A percentile compares a stretch with the other conserved stretches of the same genome.
These are phyloP conservation scores for Maconellicoccus hirsutus DNA, from an alignment of 1,140 invertebrate genomes.

Conservation along the genomic window DNA sequence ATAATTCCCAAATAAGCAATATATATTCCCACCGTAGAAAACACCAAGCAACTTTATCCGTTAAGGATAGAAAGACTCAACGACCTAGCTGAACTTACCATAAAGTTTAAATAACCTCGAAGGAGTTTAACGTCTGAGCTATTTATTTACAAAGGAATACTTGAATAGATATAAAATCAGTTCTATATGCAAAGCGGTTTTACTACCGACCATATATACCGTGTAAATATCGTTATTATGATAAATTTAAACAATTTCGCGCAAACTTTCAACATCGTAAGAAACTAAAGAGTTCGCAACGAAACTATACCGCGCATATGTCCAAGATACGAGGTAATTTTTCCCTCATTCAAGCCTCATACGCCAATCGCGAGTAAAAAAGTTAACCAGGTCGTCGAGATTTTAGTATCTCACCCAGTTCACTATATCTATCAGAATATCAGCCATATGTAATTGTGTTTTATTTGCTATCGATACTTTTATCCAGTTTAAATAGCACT, in stretches of 20 bases:
- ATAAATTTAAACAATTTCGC: background rate
- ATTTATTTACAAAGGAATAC: slow-evolving; percentile 10
- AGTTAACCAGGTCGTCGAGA: no score
- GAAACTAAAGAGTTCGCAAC: background rate
- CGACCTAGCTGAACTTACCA: slow-evolving; percentile 1
- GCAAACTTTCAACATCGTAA: background rate
- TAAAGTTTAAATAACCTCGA: slow-evolving; percentile 9
- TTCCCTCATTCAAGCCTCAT: no score
- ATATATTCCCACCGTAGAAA: slow-evolving; percentile 2
- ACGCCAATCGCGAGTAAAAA: no score
- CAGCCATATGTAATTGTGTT: no score
- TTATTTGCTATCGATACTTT: no score
- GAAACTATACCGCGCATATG: background rate
- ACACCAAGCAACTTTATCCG: background rate
- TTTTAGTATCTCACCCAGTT: no score
- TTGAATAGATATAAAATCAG: slow-evolving; percentile 9
- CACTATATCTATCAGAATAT: no score
- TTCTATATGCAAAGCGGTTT: slow-evolving; percentile 8
- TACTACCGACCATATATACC: background rate
- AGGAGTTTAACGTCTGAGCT: slow-evolving; percentile 2
- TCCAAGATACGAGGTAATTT: background rate
- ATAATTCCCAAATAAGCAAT: slow-evolving; percentile 9
- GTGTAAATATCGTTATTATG: slow-evolving; percentile 5
- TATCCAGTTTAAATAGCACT: no score
- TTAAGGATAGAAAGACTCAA: slow-evolving; percentile 1